Evolutionary conservation across 2,797 vertebrate species (phyloP), one percentile per base, ranked within the genome.

Genomic region (Centropyge bicolor): DNA sequence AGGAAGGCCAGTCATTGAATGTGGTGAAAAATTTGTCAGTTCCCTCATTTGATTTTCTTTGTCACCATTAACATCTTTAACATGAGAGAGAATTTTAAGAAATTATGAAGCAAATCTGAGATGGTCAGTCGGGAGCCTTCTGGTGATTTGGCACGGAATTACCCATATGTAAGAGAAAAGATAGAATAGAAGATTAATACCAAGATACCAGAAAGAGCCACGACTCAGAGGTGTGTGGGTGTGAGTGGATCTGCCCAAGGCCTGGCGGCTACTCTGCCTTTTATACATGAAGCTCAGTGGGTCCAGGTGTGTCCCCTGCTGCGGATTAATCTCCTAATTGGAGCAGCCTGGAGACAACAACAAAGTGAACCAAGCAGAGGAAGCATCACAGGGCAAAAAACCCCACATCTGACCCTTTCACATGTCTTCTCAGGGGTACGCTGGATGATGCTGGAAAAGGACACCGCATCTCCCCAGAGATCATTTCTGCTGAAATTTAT

Each of bases 401-500:
- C 43, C 57, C 4, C 52, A 75, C 76, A 83, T 43, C 17, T 76
- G 80, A 79, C 62, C 74, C 62, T 61, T 71, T 80, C 31, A 79
- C 43, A 72, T 65, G 76, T 83, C 80, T 71, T 72, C 60, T 70
- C 62, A 48, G 31, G 65, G 71, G 52, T 67, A 66, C 65, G 45
- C 46, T 51, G 74, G 66, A 69, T 71, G 67, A 86, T 75, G 69
- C 64, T 55, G 45, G 51, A 83, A 73, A 69, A 82, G 66, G 76
- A 87, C 66, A 64, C 60, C 24, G 14, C 75, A 57, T 75, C 48
- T 91, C 86, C 79, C 81, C 27, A 31, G 86, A 81, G 86, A 86
- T 82, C 36, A 74, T 75, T 85, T 80, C 74, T 57, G 62, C 31
- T 45, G 46, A 80, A 76, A 89, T 86, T 71, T 84, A 88, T 55